Base-by-base conservation (phyloP, 2,888 invertebrate genomes). In the Cheilosia vulpina region DNA sequence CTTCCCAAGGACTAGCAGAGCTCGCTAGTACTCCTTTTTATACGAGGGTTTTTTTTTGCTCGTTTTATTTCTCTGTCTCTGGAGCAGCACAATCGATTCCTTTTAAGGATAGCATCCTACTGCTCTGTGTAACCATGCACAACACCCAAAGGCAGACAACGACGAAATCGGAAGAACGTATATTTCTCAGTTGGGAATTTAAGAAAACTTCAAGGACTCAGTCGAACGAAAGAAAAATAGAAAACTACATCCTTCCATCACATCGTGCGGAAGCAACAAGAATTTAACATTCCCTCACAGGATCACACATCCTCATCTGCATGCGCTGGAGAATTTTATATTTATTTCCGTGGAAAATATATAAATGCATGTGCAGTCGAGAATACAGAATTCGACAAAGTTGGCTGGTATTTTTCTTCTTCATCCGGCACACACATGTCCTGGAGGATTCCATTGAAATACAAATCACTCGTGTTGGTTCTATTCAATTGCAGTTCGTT, bases 21-120 rank as follows among this genome's bases (percentile, higher is more conserved):
- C 69, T 55, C n/a, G 62, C 24, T 68, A 68, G 58, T 24, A 75
- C 62, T 80, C 45, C 72, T 43, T 60, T 63, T 71, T 71, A 72
- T 78, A 63, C 71, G 63, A 72, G 52, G 65, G 60, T 58, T 60
- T 80, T 80, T 75, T 80, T 63, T 80, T 68, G 6, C 27, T 27
- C 27, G 27, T 55, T 55, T 63, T 80, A 80, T 73, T 73, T 55
- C 75, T 63, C 50, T 83, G 68, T 83, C 73, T 63, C 78, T 73
- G 68, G 68, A 50, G 52, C 24, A 15, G 55, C 43, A 73, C 72
- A 80, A 68, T 75, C 80, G 80, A 75, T 73, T 73, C 62, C 47
- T 55, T 58, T 71, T 50, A 17, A 13, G 15, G 9, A 31, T 3
- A 45, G 34, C 21, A 0, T 13, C 15, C 5, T 52, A 52, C 13